Base-by-base conservation (phyloP, 2,113 vertebrate species). In the Cavia porcellus region DNA sequence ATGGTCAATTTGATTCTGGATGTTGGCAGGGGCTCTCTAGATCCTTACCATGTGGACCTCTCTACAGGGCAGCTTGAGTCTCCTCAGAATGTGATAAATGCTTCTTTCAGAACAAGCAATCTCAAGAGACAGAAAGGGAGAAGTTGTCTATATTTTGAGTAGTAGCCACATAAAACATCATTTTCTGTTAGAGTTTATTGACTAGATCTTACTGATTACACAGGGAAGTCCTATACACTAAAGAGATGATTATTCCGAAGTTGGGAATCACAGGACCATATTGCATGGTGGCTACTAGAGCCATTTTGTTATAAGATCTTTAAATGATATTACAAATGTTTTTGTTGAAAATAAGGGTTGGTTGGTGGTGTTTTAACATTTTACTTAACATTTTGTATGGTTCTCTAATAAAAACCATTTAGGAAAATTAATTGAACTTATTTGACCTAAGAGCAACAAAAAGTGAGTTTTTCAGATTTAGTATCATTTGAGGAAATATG, bases 251-350 rank as follows among this genome's bases (percentile, higher is more conserved):
- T 28, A 22, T 15, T 72, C 55, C 72, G 50, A 64, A 94, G 3
- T 9, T 86, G 38, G 47, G 86, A 89, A 64, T 61, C 30, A 38
- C 0, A 30, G 17, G 66, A 70, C 64, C 22, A 64, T 89, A 14
- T 82, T 87, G 90, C 50, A 70, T 72, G 32, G 25, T 35, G 86
- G 68, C 12, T 75, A 47, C 42, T 35, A 62, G 81, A 90, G 24
- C 15, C 28, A 75, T 93, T 95, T 90, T 70, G 17, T 74, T 92
- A 81, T 85, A 86, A 95, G 28, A 86, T 74, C 30, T 86, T 32
- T 35, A 72, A 64, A 12, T 94, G 35, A 11, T 32, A 61, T 35
- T 88, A 35, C 1, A 86, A n/a, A 50, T 68, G n/a, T 62, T 95
- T 85, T 93, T 86, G 47, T 55, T 84, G 47, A 96, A 62, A 1